Conservation (phyloP, 2,888 invertebrate genomes). For the Meganola albula region DNA sequence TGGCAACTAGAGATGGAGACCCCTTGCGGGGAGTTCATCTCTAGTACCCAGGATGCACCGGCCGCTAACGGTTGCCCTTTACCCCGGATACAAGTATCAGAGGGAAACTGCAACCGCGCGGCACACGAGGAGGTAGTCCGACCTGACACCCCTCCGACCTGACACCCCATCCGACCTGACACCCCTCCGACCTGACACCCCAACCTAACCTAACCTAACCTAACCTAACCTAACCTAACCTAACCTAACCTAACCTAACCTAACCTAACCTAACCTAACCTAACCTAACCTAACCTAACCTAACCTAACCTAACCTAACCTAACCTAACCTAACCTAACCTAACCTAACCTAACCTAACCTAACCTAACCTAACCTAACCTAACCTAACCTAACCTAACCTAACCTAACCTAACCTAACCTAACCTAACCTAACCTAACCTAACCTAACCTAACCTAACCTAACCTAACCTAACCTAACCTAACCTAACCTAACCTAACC, state of each 20-base stretch:
- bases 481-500: conserved; percentile 20
- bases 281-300: conserved; percentile 22
- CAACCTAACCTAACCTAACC: conserved; percentile 17
- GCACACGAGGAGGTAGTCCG: no score
- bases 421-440: conserved; percentile 22
- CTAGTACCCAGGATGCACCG: no score
- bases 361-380: conserved; percentile 17
- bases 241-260: conserved; percentile 18
- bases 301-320: conserved; percentile 20
- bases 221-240: conserved; percentile 19
- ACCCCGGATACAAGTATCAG: no score
- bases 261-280: conserved; percentile 19
- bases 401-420: conserved; percentile 14
- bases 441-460: conserved; percentile 26
- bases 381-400: conserved; percentile 17
- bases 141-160: no score
- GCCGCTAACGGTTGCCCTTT: no score
- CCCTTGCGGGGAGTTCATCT: no score
- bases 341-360: conserved; percentile 18
- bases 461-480: conserved; percentile 16
- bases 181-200: no score
- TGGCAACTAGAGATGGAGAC: no score
- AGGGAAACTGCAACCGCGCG: no score
- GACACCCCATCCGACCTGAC: no score
- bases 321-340: conserved; percentile 12